Percentiles rank a stretch among this genome's conserved stretches.
Evolutionary conservation across 30 jellyfish, hydroid and myxozoan species (phyloP).

Genomic region (Aurelia aurita complex sp. Pacific): DNA sequence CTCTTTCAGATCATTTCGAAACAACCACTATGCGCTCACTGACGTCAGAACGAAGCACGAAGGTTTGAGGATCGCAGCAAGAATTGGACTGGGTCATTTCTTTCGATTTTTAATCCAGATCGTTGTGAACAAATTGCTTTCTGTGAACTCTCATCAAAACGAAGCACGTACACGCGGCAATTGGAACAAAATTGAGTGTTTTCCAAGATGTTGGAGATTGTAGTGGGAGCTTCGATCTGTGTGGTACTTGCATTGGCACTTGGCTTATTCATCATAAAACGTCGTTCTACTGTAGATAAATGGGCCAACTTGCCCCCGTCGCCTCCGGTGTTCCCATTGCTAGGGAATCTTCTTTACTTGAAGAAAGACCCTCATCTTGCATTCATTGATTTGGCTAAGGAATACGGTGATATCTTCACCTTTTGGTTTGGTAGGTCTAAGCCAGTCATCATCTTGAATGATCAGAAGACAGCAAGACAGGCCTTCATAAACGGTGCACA

Average conservation of each 20-base stretch:
- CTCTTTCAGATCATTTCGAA: too few relatives aligned
- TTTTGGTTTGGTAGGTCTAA: conserved; percentile 73
- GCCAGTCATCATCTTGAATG: conserved; percentile 63
- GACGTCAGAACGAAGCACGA: too few relatives aligned
- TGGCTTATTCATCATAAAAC: conserved; percentile 9
- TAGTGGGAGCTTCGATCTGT: background rate
- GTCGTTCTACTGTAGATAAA: background rate
- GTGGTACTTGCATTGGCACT: background rate
- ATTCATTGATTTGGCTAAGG: conserved; percentile 28
- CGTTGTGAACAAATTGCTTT: too few relatives aligned
- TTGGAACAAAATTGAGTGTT: too few relatives aligned
- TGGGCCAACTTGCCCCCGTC: conserved; percentile 70
- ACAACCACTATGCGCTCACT: too few relatives aligned
- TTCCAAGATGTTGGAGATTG: conserved; percentile 2
- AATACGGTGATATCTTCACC: conserved; percentile 64
- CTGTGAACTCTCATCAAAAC: too few relatives aligned
- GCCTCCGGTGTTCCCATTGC: conserved; percentile 60
- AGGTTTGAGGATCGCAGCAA: too few relatives aligned
- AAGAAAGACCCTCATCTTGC: conserved; percentile 38
- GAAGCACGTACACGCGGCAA: too few relatives aligned
- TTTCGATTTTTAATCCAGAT: too few relatives aligned
- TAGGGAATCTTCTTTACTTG: conserved; percentile 61
- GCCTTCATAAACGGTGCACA: conserved; percentile 58
- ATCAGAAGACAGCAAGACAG: conserved; percentile 69
- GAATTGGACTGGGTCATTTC: too few relatives aligned